phyloP scores from a whole-genome alignment of 2,888 invertebrate genomes.

The Byasa hedistus region DNA sequence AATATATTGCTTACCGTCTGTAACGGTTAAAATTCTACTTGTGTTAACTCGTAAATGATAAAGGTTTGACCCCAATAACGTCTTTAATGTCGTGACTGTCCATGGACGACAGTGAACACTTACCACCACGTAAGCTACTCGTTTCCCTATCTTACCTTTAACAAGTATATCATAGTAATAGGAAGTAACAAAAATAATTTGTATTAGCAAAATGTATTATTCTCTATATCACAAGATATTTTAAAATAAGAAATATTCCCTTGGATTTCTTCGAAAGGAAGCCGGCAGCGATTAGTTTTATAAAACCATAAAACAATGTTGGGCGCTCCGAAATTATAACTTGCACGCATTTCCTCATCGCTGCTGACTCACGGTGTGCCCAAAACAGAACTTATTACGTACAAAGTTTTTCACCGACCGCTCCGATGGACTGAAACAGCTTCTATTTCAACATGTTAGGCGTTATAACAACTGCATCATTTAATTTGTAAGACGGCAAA shows the following conservation, averaged over 20 bases:
- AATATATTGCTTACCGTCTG: too few relatives aligned
- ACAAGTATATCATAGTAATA: too few relatives aligned
- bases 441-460: conserved; percentile 35
- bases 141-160: too few relatives aligned
- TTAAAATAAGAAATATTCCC: conserved; percentile 14
- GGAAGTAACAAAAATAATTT: too few relatives aligned
- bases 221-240: background rate
- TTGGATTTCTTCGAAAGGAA: conserved; percentile 45
- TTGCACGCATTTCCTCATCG: conserved; percentile 77
- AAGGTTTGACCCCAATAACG: too few relatives aligned
- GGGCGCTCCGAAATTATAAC: conserved; percentile 73
- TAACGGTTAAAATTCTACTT: too few relatives aligned
- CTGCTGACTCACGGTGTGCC: conserved; percentile 72
- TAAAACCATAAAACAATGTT: conserved; percentile 73
- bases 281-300: conserved; percentile 57
- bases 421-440: conserved; percentile 36
- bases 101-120: too few relatives aligned
- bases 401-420: conserved; percentile 44
- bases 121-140: too few relatives aligned
- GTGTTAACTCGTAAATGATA: too few relatives aligned
- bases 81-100: too few relatives aligned
- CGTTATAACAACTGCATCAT: conserved; percentile 31
- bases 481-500: conserved; percentile 47
- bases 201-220: background rate
- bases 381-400: conserved; percentile 76